Conservation (phyloP, 2,888 invertebrate genomes). For the Seira musarum region DNA sequence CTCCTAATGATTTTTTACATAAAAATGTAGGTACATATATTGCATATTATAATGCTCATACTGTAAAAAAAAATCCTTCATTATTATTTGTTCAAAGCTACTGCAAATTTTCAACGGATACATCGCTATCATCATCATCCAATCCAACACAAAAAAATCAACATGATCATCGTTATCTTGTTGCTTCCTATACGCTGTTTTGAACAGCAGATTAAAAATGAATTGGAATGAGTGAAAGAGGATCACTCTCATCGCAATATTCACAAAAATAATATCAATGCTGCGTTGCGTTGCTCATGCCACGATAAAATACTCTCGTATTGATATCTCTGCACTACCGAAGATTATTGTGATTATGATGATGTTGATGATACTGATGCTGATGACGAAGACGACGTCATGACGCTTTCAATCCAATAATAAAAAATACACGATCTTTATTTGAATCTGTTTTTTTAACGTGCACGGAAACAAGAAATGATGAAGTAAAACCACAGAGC, state of each 20-base stretch:
- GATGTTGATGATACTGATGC: too few relatives aligned
- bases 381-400: constrained; percentile 8
- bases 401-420: constrained; percentile 31
- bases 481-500: constrained; percentile 18
- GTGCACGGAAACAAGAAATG: constrained; percentile 20
- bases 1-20: constrained; percentile 5
- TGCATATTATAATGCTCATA: not conserved
- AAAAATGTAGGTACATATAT: constrained; percentile 1
- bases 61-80: not conserved
- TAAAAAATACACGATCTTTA: constrained; percentile 6
- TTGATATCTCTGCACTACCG: not conserved
- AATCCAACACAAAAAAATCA: constrained; percentile 3
- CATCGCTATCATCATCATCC: constrained; percentile 49
- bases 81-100: constrained; percentile 16
- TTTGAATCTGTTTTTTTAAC: constrained; percentile 12
- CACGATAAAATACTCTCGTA: constrained; percentile 1
- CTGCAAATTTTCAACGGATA: constrained; percentile 30
- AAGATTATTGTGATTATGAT: constrained; percentile 23
- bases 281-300: not conserved
- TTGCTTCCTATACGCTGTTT: constrained; percentile 11
- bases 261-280: not conserved
- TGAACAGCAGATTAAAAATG: constrained; percentile 11
- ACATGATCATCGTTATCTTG: constrained; percentile 22
- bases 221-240: constrained; percentile 16
- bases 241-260: constrained; percentile 5